Conservation (phyloP, 2,797 vertebrate species). For the Brotula barbata region DNA sequence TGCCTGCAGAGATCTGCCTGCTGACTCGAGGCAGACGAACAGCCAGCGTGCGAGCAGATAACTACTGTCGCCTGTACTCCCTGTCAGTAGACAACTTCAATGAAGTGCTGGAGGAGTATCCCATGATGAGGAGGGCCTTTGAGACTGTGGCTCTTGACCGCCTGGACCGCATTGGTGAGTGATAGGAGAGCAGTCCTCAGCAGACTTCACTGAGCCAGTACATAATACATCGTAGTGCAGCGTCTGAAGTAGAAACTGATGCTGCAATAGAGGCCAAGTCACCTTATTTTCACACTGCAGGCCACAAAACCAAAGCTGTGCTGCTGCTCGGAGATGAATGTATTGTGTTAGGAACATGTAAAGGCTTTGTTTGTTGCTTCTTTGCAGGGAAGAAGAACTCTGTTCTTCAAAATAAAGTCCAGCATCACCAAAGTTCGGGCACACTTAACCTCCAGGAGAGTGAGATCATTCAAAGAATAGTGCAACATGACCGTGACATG, state of each 20-base stretch:
- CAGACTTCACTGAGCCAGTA: not conserved
- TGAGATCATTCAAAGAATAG: slow-evolving; percentile 99
- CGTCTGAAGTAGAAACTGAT: too few species aligned
- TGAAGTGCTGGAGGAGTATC: slow-evolving; percentile 96
- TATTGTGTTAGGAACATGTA: not conserved
- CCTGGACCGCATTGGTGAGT: slow-evolving; percentile 93
- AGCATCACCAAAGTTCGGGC: slow-evolving; percentile 95
- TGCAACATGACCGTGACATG: slow-evolving; percentile 98
- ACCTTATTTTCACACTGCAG: not conserved
- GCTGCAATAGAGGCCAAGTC: too few species aligned
- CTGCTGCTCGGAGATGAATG: not conserved
- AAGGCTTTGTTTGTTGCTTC: slow-evolving; percentile 16
- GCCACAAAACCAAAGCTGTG: not conserved
- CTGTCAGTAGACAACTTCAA: slow-evolving; percentile 98
- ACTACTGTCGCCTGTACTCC: slow-evolving; percentile 97
- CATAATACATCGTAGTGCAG: not conserved
- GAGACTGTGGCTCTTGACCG: slow-evolving; percentile 96
- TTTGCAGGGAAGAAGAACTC: slow-evolving; percentile 93
- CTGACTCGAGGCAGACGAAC: slow-evolving; percentile 93
- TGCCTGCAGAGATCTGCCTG: slow-evolving; percentile 91
- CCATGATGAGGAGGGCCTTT: slow-evolving; percentile 98
- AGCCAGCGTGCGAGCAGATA: slow-evolving; percentile 92
- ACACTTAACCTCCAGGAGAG: slow-evolving; percentile 94
- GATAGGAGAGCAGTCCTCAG: not conserved
- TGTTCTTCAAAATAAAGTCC: slow-evolving; percentile 94